These are phyloP conservation scores for Pleuronectes platessa DNA, from an alignment of 2,113 vertebrate species.

Conservation along the genomic window DNA sequence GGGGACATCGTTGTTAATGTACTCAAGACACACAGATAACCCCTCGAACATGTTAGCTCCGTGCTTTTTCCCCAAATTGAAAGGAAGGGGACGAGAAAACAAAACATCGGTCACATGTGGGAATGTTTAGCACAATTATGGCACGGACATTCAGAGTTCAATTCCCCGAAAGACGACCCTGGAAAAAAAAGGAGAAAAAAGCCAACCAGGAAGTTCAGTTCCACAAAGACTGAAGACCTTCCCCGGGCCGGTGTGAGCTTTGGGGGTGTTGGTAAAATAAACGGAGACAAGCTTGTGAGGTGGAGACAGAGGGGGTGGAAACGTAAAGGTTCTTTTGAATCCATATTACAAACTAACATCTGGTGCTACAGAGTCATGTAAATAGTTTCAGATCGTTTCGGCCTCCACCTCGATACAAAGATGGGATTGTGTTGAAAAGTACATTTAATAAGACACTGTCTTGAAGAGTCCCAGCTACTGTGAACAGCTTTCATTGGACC, in stretches of 20 bases:
- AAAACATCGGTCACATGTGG: constrained; percentile 58
- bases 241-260: constrained; percentile 58
- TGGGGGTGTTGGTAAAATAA: constrained; percentile 70
- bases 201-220: constrained; percentile 62
- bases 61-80: constrained; percentile 52
- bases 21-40: constrained; percentile 60
- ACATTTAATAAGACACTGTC: too few relatives aligned
- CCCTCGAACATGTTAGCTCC: constrained; percentile 57
- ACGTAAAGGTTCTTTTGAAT: background rate
- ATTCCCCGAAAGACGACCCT: constrained; percentile 56
- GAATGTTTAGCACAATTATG: constrained; percentile 70
- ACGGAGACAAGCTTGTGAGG: constrained; percentile 39
- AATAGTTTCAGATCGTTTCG: too few relatives aligned
- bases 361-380: background rate
- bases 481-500: too few relatives aligned
- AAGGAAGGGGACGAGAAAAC: constrained; percentile 26
- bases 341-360: background rate
- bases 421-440: background rate
- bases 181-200: constrained; percentile 42
- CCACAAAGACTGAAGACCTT: constrained; percentile 43
- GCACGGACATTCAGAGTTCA: constrained; percentile 69
- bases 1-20: constrained; percentile 55
- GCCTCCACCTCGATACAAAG: background rate
- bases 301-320: constrained; percentile 23
- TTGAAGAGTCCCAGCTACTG: too few relatives aligned